Conservation (phyloP, 2,113 vertebrate species). For the Notarius lentiginosus region DNA sequence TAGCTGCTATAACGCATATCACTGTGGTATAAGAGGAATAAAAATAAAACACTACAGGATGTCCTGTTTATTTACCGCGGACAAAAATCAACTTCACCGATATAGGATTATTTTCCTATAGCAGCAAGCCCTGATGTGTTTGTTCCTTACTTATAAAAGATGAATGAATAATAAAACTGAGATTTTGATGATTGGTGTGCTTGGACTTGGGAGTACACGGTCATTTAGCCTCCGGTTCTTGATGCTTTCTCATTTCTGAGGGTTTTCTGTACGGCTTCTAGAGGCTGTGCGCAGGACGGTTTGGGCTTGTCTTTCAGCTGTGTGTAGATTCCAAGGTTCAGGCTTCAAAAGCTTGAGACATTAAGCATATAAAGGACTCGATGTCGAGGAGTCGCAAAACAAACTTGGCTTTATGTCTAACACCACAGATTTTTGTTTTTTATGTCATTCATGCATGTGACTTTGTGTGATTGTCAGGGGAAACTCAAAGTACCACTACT, state of each 20-base stretch:
- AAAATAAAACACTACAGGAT: background rate
- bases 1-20: background rate
- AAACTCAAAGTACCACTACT: conserved; percentile 99
- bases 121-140: background rate
- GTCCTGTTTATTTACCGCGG: background rate
- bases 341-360: background rate
- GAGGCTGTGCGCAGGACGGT: background rate
- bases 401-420: background rate
- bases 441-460: background rate
- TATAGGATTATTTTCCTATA: background rate
- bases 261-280: too few species aligned
- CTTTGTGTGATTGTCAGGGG: conserved; percentile 75
- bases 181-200: background rate
- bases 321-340: background rate
- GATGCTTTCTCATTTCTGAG: too few species aligned
- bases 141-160: background rate
- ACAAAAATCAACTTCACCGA: background rate
- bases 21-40: background rate
- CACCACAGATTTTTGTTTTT: background rate
- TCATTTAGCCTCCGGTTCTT: too few species aligned
- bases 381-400: background rate
- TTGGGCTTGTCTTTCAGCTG: background rate
- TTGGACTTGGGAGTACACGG: background rate
- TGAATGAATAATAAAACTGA: background rate
- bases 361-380: background rate